Conservation (phyloP, 2,797 vertebrate genomes). For the Myotis findleyi region DNA sequence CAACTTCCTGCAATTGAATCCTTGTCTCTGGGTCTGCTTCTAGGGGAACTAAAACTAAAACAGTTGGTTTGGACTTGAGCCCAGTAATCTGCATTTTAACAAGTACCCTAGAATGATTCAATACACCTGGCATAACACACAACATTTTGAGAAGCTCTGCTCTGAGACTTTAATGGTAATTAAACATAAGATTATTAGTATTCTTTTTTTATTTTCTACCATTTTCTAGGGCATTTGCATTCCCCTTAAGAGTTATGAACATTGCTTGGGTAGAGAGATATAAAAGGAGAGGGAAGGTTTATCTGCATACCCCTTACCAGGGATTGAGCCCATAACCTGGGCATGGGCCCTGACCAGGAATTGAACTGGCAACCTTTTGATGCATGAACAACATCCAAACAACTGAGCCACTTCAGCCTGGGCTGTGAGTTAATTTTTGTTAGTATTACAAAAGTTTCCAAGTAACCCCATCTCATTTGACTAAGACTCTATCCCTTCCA, state of each 20-base stretch:
- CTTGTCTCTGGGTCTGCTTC: neutral
- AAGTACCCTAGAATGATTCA: slow-evolving; percentile 25
- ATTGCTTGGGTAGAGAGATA: neutral
- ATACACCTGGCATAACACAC: neutral
- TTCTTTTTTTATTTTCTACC: slow-evolving; percentile 5
- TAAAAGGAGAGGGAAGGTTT: neutral
- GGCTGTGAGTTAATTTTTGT: neutral
- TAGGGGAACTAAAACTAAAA: slow-evolving; percentile 2
- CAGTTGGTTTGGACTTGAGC: neutral
- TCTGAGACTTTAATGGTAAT: slow-evolving; percentile 33
- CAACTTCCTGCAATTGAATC: slow-evolving; percentile 23
- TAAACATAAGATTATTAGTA: slow-evolving; percentile 8
- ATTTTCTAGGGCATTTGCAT: slow-evolving; percentile 46
- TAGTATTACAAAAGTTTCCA: neutral
- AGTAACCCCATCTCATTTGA: slow-evolving; percentile 10
- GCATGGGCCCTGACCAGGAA: neutral
- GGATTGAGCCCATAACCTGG: neutral
- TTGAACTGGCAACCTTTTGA: neutral
- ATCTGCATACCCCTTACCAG: neutral
- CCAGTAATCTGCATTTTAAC: slow-evolving; percentile 15
- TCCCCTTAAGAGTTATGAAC: slow-evolving; percentile 18
- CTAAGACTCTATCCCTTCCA: neutral
- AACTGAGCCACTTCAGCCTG: neutral
- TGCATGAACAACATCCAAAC: neutral
- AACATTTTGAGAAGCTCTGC: slow-evolving; percentile 8